Percentiles rank a stretch among this genome's conserved stretches.
Evolutionary conservation across 64 coral and sea anemone genomes (phyloP).

Genomic region (Actinia equina): DNA sequence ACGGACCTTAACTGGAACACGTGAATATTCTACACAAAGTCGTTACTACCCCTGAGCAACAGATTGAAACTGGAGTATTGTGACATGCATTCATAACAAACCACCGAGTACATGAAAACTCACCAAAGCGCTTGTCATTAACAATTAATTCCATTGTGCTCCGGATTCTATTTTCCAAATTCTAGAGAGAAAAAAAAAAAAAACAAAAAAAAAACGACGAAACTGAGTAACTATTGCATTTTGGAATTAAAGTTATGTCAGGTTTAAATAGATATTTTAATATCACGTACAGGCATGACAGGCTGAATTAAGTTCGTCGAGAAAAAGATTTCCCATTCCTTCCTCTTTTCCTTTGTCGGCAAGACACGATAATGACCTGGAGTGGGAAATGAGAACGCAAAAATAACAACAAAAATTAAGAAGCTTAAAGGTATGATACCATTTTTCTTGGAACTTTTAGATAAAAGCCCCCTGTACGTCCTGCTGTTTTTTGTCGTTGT

Average conservation of each 20-base stretch:
- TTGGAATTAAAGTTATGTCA: too few species aligned
- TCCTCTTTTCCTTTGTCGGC: background rate
- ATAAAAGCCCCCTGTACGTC: too few species aligned
- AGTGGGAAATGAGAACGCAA: background rate
- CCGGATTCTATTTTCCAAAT: background rate
- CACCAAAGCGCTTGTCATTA: conserved; percentile 5
- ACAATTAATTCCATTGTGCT: background rate
- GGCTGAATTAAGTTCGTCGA: background rate
- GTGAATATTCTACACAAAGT: too few species aligned
- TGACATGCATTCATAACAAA: too few species aligned
- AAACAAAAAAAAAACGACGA: background rate
- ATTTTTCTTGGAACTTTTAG: too few species aligned
- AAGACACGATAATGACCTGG: background rate
- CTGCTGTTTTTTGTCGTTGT: too few species aligned
- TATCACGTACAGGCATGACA: background rate
- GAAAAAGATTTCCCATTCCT: background rate
- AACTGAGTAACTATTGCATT: too few species aligned
- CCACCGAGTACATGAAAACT: background rate
- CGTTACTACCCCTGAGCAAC: too few species aligned
- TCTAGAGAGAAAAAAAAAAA: background rate
- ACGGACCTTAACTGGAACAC: background rate
- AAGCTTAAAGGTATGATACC: background rate
- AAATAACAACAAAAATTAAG: background rate
- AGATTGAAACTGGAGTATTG: background rate
- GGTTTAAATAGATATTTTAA: background rate